Evolutionary conservation across 2,797 vertebrate species (phyloP).

Genomic region (Platalea minor): DNA sequence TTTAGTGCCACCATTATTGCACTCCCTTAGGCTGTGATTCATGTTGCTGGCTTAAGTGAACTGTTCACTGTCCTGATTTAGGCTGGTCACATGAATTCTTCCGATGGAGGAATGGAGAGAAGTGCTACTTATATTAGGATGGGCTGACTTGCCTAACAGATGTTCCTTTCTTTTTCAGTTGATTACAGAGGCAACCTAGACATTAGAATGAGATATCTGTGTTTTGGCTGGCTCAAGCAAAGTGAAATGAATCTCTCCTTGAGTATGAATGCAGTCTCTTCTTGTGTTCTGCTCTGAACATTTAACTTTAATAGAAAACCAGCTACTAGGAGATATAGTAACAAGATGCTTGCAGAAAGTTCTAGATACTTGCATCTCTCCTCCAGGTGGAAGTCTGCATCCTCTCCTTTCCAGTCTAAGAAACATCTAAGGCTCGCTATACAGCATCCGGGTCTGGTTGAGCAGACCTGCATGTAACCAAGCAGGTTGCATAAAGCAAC

Average conservation of each 20-base stretch:
- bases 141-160: not conserved
- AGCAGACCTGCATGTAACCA: not conserved
- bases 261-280: not conserved
- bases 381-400: not conserved
- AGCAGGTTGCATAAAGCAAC: not conserved
- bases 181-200: not conserved
- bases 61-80: not conserved
- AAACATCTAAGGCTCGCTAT: fast-evolving
- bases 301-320: not conserved
- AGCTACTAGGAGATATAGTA: not conserved
- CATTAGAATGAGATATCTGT: not conserved
- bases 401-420: not conserved
- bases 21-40: not conserved
- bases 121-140: not conserved
- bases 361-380: not conserved
- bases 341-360: not conserved
- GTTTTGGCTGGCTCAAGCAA: not conserved
- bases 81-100: not conserved
- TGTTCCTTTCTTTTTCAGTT: not conserved
- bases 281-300: not conserved
- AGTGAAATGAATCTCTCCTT: not conserved
- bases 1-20: not conserved
- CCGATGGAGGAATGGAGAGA: not conserved
- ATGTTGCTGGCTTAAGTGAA: not conserved
- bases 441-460: fast-evolving